phyloP scores from a whole-genome alignment of 2,888 invertebrate genomes.

The Amphimallon solstitiale region DNA sequence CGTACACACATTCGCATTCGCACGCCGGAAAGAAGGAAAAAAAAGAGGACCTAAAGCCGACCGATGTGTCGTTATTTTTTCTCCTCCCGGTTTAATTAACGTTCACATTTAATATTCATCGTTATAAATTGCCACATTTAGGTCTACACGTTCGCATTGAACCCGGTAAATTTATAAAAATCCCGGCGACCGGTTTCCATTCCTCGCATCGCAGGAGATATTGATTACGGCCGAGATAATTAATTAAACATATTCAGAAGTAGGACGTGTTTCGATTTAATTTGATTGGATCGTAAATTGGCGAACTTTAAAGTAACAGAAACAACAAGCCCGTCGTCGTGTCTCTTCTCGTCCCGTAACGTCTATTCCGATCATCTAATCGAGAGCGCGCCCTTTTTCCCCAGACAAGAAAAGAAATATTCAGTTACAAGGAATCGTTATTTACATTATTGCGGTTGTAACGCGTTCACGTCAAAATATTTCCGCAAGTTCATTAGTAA shows the following conservation, averaged over 20 bases:
- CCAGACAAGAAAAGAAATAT: slow-evolving; percentile 9
- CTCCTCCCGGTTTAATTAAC: slow-evolving; percentile 31
- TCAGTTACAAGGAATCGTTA: slow-evolving; percentile 24
- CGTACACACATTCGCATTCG: no score
- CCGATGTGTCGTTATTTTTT: slow-evolving; percentile 20
- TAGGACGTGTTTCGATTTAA: slow-evolving; percentile 36
- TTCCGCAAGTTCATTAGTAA: slow-evolving; percentile 35
- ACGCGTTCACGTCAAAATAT: slow-evolving; percentile 35
- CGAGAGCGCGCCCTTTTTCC: background rate
- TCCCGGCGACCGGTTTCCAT: slow-evolving; percentile 29
- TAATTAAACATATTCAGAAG: slow-evolving; percentile 33
- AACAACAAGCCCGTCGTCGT: slow-evolving; percentile 9
- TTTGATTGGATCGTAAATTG: slow-evolving; percentile 35
- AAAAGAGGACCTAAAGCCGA: slow-evolving; percentile 16
- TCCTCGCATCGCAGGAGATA: slow-evolving; percentile 21
- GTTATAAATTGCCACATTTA: slow-evolving; percentile 38
- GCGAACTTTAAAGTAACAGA: slow-evolving; percentile 25
- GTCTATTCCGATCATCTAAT: background rate
- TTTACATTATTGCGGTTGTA: slow-evolving; percentile 31
- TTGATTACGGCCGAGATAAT: slow-evolving; percentile 33
- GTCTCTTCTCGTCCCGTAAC: background rate
- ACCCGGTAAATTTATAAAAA: slow-evolving; percentile 34
- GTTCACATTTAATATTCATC: slow-evolving; percentile 38
- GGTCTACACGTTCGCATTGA: slow-evolving; percentile 32
- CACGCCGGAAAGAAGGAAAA: slow-evolving; percentile 4